These are phyloP conservation scores for Cetoscarus ocellatus DNA, from an alignment of 2,797 vertebrate genomes.

Conservation along the genomic window DNA sequence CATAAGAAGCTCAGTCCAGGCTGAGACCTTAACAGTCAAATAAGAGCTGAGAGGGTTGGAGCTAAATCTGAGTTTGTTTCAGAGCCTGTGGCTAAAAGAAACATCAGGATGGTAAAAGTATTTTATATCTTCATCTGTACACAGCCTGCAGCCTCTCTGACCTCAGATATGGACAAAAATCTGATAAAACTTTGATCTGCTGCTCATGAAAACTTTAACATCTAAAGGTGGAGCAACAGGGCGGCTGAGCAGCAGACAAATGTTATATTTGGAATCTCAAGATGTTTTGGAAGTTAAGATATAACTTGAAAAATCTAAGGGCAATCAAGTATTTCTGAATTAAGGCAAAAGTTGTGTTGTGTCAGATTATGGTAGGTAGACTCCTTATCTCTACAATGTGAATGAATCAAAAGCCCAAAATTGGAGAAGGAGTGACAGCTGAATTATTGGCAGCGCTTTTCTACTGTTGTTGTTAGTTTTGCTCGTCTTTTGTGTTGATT, in stretches of 20 bases:
- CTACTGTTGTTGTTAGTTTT: no score
- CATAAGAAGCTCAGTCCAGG: no score
- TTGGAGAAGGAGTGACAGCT: no score
- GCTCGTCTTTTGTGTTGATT: no score
- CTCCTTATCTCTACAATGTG: no score
- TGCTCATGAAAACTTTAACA: background rate
- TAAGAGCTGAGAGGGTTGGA: constrained; percentile 17
- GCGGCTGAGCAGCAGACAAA: background rate
- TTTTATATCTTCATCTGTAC: background rate
- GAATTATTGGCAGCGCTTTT: no score
- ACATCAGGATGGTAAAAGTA: background rate
- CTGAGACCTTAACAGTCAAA: background rate
- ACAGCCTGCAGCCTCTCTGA: background rate
- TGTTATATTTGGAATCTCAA: background rate
- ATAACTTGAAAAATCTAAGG: no score
- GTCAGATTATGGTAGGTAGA: no score
- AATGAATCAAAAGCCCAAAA: no score
- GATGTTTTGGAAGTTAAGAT: no score
- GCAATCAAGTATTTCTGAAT: no score
- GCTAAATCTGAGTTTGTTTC: background rate
- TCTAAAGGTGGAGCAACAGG: background rate
- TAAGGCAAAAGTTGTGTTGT: no score
- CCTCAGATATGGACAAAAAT: background rate
- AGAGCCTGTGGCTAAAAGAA: background rate
- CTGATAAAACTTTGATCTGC: background rate